A percentile compares a stretch with the other conserved stretches of the same genome.
Evolutionary conservation across 1,140 invertebrate species (phyloP).

Genomic region (Fopius arisanus): DNA sequence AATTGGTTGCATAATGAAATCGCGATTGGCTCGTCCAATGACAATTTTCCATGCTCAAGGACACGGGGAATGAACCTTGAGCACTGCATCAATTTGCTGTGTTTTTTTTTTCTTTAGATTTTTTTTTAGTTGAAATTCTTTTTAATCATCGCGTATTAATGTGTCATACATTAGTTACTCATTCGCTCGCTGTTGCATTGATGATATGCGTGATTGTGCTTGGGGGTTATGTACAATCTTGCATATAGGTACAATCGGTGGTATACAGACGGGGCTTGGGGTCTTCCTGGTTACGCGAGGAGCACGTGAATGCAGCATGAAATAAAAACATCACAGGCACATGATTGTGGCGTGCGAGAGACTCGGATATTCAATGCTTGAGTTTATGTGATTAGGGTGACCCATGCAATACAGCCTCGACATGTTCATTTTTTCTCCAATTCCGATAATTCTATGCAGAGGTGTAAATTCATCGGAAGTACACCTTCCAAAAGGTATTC

Average conservation of each 20-base stretch:
- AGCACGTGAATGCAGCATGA: constrained; percentile 43
- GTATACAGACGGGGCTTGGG: constrained; percentile 33
- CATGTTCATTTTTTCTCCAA: too few species aligned
- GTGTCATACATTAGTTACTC: constrained; percentile 5
- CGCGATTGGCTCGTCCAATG: not conserved
- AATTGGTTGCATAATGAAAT: not conserved
- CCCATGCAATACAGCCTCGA: too few species aligned
- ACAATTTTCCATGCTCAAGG: constrained; percentile 14
- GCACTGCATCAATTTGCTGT: constrained; percentile 18
- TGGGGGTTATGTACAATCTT: not conserved
- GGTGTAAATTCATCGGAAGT: too few species aligned
- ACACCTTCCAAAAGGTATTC: too few species aligned
- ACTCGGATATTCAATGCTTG: not conserved
- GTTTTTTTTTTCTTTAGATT: not conserved
- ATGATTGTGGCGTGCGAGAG: not conserved
- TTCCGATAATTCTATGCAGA: too few species aligned
- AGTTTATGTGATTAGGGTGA: not conserved
- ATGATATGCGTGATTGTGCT: not conserved
- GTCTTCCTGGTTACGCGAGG: constrained; percentile 43
- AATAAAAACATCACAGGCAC: not conserved
- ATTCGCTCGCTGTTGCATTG: constrained; percentile 1
- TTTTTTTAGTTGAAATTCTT: constrained; percentile 3
- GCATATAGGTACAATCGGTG: not conserved
- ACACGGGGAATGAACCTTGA: constrained; percentile 12
- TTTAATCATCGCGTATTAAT: constrained; percentile 10